Base-by-base conservation (phyloP, 2,888 invertebrate species). In the Catonia carolina region DNA sequence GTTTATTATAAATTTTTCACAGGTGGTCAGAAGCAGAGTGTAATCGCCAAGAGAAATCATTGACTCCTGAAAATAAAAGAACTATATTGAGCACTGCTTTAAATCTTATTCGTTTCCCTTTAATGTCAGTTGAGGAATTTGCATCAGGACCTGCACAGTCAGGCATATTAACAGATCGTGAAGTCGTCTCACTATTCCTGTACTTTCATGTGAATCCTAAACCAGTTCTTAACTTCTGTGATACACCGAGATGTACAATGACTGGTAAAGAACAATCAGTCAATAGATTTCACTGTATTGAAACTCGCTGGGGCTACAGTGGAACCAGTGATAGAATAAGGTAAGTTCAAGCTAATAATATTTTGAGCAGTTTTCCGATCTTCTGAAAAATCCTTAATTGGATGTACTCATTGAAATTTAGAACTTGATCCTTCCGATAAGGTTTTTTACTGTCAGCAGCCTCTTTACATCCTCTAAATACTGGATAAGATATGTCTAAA, bases 91-190 rank as follows among this genome's bases (percentile, higher is more conserved):
- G 86, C 0, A 70, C 79, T 51, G 85, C 87, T 0, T 77, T 90
- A 63, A 78, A 81, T 35, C 78, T 88, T 1, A 84, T 91, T 53
- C 75, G 90, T 22, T 90, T 89, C 70, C 89, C 90, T 0, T 72
- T 89, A 18, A 91, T 91, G 89, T 84, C 85, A 0, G 83, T 88
- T 1, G 89, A 90, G 70, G 90, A 91, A 70, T 91, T 91, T 71
- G 89, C 88, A 0, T 78, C 80, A 70, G 86, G 84, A 0, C 83
- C 85, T 0, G 86, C 86, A 0, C 85, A 86, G 66, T 84, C 85
- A 63, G 85, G 85, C 0, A 74, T 91, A 23, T 74, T 90, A 1
- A 83, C 84, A 48, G 87, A 89, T 68, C 72, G 84, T 61, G 89
- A 90, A 70, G 82, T 86, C 31, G 86, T 89, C 2, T 82, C 83